phyloP scores from a whole-genome alignment of 2,888 invertebrate genomes.

The Pammene fasciana region DNA sequence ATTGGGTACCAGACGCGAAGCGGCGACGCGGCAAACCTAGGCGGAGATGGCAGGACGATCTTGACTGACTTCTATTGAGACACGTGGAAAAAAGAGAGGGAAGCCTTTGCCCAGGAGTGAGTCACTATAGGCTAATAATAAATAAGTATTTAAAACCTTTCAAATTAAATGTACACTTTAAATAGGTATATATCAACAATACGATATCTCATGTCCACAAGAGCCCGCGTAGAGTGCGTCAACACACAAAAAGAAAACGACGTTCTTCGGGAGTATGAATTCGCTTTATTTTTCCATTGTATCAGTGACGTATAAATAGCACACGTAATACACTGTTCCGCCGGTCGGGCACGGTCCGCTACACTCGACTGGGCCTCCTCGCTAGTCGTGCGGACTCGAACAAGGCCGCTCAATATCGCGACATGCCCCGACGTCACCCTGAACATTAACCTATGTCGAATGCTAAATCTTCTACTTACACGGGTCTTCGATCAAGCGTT shows the following conservation, averaged over 20 bases:
- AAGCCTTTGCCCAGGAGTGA: too few species aligned
- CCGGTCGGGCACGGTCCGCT: slow-evolving; percentile 57
- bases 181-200: too few species aligned
- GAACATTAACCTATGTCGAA: slow-evolving; percentile 49
- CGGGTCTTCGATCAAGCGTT: slow-evolving; percentile 31
- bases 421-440: slow-evolving; percentile 54
- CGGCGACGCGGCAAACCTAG: too few species aligned
- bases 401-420: slow-evolving; percentile 73
- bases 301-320: slow-evolving; percentile 40
- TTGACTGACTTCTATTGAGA: too few species aligned
- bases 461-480: slow-evolving; percentile 38
- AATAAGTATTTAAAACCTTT: too few species aligned
- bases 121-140: too few species aligned
- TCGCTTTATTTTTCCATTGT: slow-evolving; percentile 45
- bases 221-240: background rate
- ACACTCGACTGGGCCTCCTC: slow-evolving; percentile 61
- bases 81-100: too few species aligned
- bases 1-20: too few species aligned
- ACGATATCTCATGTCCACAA: background rate
- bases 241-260: slow-evolving; percentile 16
- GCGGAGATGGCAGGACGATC: too few species aligned
- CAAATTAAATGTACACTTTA: too few species aligned
- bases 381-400: slow-evolving; percentile 67
- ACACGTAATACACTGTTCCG: slow-evolving; percentile 40
- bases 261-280: slow-evolving; percentile 12